phyloP scores from a whole-genome alignment of 2,888 invertebrate species.

The Steinernema scapterisci region DNA sequence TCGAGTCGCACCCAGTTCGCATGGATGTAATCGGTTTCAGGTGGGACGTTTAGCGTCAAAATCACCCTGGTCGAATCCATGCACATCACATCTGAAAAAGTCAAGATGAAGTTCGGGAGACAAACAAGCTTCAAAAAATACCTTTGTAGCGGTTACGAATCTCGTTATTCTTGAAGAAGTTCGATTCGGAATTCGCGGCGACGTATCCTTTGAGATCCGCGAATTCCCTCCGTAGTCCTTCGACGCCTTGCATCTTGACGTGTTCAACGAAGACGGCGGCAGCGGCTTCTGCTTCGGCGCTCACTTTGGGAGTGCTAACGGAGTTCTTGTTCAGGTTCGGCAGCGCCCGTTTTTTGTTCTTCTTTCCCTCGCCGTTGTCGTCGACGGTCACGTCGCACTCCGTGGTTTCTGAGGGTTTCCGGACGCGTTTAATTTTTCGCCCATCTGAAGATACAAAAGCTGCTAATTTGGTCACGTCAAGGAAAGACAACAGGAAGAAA shows the following conservation, averaged over 20 bases:
- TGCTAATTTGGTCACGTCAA: too few relatives aligned
- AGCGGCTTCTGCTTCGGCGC: slow-evolving; percentile 33
- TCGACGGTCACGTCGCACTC: neutral
- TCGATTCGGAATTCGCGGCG: neutral
- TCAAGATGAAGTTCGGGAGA: too few relatives aligned
- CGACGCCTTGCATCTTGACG: slow-evolving; percentile 27
- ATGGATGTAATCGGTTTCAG: slow-evolving; percentile 50
- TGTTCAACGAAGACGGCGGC: slow-evolving; percentile 34
- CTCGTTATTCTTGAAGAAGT: slow-evolving; percentile 19
- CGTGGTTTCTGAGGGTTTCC: too few relatives aligned
- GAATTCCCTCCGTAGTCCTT: slow-evolving; percentile 36
- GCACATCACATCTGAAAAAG: slow-evolving; percentile 37
- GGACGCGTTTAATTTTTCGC: too few relatives aligned
- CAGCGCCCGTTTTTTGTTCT: neutral
- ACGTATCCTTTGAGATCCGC: slow-evolving; percentile 35
- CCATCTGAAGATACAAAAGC: too few relatives aligned
- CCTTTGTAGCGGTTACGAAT: slow-evolving; percentile 38
- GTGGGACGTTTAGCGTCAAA: slow-evolving; percentile 39
- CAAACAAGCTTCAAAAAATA: too few relatives aligned
- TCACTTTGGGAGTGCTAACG: neutral
- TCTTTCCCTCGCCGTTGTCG: neutral
- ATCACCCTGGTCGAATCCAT: slow-evolving; percentile 44
- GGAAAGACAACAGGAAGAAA: too few relatives aligned
- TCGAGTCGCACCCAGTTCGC: slow-evolving; percentile 48
- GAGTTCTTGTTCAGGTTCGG: neutral